Evolutionary conservation across 1,140 invertebrate genomes (phyloP), one percentile per base, ranked within the genome.

Genomic region (Pogonus chalceus): DNA sequence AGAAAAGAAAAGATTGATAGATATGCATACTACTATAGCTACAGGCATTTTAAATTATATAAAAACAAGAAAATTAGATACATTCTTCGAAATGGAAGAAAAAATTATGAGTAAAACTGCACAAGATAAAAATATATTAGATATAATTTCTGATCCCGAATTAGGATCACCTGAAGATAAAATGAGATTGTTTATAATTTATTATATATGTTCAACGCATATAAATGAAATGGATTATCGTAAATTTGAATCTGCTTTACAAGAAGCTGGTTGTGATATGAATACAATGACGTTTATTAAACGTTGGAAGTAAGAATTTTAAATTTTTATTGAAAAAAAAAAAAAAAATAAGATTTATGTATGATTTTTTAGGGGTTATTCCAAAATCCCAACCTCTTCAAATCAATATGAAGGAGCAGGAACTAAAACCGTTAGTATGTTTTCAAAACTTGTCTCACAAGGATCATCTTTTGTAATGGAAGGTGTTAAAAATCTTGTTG

Each of bases 391-490:
- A 0, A 78, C 83, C 50, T 72, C 77, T 23, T 70, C 75, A 52
- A 82, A 76, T 67, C 87, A 86, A 64, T 92, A 91, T 59, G 85
- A 87, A 66, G 94, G 94, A n/a, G 92, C 90, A 39, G 94, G 92
- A 20, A 96, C 93, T 0, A 96, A 92, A 75, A 96, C 94, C 0
- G 90, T 96, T 0, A 92, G 85, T 60, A 98, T 99, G 95, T 98
- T 99, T 73, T 94, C 92, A 1, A 98, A 98, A 73, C 76, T 99
- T 14, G 88, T 99, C 64, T 92, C 87, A 3, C 93, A 97, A 70
- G 94, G 93, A 22, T 98, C 94, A 1, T 93, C 92, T 46, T 97
- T 98, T 75, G 93, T 98, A 0, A 99, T 99, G 95, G 96, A 99
- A 75, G 96, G 96, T 31, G 96, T 99, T 0, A 98, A 99, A 72